Base-by-base conservation (phyloP, 1,140 invertebrate species). In the Orius laevigatus region DNA sequence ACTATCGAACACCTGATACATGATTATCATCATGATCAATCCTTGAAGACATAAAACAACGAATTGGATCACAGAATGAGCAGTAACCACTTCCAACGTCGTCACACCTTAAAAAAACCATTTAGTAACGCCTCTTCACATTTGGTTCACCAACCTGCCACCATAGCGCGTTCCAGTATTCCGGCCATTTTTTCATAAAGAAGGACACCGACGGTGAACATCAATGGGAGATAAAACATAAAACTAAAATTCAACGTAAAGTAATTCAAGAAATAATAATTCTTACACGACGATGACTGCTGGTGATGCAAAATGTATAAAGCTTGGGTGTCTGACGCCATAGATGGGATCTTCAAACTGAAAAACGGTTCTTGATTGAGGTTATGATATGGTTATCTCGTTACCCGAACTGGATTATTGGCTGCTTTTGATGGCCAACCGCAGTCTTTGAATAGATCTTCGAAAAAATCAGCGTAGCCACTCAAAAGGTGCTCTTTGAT, bases 301-400 rank as follows among this genome's bases (percentile, higher is more conserved):
- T 36, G 90, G 90, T 15, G 90, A 89, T 53, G 93, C 91, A 64
- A 94, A 95, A 63, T 94, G 85, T 2, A 87, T 91, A 61, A 94
- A 94, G 49, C 81, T 87, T 14, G 88, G 85, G 57, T 84, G 73
- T 57, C 74, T 76, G 20, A 76, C 75, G 45, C 90, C 91, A 65
- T 93, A 95, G 54, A 96, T 79, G 6, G 88, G 86, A n/a, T 56
- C 50, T 36, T 56, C 49, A 36, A 57, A 52, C 58, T 60, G 49
- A 8, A 57, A 58, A 25, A n/a, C n/a, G n/a, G n/a, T n/a, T n/a
- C n/a, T n/a, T 38, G 5, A 38, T 38, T 14, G 36, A 16, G 36
- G 36, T 38, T 38, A 16, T 10, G 5, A 38, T 38, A 14, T 10
- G 3, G 15, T 32, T 12, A 9, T 15, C 5, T 19, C 6, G 40